Conservation (phyloP, 2,113 vertebrate species). For the Rhynchomys soricoides region DNA sequence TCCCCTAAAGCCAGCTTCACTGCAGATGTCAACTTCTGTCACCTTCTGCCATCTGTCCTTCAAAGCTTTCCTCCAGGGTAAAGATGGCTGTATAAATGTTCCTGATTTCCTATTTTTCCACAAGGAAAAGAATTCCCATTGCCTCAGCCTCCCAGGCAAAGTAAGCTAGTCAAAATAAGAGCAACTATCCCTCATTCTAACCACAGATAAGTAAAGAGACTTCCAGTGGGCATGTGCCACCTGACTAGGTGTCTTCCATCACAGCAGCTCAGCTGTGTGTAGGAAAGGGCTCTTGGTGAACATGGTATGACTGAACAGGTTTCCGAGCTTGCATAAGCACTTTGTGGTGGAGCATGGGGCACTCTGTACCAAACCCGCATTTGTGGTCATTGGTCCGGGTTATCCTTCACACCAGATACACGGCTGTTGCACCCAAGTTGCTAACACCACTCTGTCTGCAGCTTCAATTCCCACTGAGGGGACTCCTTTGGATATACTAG, state of each 20-base stretch:
- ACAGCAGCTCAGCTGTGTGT: constrained; percentile 96
- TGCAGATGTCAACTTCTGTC: constrained; percentile 99
- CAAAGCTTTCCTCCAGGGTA: constrained; percentile 98
- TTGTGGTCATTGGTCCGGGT: too few species aligned
- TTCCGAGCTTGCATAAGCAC: constrained; percentile 96
- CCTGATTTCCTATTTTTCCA: constrained; percentile 97
- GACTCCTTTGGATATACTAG: background rate
- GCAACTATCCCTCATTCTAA: constrained; percentile 96
- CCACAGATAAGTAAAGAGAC: constrained; percentile 97
- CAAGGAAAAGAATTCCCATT: constrained; percentile 99
- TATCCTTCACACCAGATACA: background rate
- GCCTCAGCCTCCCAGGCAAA: constrained; percentile 99
- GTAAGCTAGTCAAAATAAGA: constrained; percentile 97
- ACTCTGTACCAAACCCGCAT: background rate
- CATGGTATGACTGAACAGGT: constrained; percentile 95
- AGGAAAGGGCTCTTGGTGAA: constrained; percentile 97
- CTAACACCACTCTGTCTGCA: background rate
- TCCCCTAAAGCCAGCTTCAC: constrained; percentile 96
- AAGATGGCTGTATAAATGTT: constrained; percentile 98
- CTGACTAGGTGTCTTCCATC: constrained; percentile 99
- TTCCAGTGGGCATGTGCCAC: constrained; percentile 96
- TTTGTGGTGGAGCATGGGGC: constrained; percentile 78
- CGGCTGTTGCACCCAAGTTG: background rate
- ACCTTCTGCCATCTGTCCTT: constrained; percentile 99
- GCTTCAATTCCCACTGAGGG: background rate